phyloP scores from a whole-genome alignment of 2,797 vertebrate species.

The Pitangus sulphuratus region DNA sequence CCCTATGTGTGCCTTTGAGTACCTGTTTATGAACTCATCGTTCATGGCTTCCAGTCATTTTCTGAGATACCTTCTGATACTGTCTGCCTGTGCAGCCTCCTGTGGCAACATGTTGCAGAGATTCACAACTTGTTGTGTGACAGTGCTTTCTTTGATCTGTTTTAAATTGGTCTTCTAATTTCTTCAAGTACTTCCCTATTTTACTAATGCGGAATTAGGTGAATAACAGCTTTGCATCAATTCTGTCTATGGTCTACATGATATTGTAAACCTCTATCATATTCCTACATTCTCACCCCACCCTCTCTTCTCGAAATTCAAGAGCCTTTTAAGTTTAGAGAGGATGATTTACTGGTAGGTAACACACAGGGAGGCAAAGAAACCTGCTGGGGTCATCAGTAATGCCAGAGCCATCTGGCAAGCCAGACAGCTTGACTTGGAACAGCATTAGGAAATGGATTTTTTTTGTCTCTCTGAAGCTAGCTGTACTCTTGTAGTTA shows the following conservation, averaged over 20 bases:
- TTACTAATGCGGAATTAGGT: not conserved
- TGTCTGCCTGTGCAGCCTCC: not conserved
- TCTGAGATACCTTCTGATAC: not conserved
- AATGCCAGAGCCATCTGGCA: not conserved
- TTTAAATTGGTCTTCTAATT: constrained; percentile 5
- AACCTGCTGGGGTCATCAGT: constrained; percentile 26
- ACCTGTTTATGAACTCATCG: not conserved
- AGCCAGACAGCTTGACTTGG: not conserved
- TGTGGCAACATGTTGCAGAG: not conserved
- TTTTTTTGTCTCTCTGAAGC: not conserved
- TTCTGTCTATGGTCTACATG: not conserved
- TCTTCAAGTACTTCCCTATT: not conserved
- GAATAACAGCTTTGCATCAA: not conserved
- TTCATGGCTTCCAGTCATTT: not conserved
- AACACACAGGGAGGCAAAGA: not conserved
- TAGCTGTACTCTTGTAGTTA: not conserved
- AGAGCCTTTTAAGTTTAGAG: not conserved
- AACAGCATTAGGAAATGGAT: not conserved
- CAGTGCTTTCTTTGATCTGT: not conserved
- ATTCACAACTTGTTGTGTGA: not conserved
- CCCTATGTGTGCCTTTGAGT: not conserved
- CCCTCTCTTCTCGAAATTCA: not conserved
- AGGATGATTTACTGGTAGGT: constrained; percentile 8
- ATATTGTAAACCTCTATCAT: not conserved
- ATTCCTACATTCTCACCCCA: not conserved